phyloP scores from a whole-genome alignment of 2,797 vertebrate genomes.

The Platalea minor region DNA sequence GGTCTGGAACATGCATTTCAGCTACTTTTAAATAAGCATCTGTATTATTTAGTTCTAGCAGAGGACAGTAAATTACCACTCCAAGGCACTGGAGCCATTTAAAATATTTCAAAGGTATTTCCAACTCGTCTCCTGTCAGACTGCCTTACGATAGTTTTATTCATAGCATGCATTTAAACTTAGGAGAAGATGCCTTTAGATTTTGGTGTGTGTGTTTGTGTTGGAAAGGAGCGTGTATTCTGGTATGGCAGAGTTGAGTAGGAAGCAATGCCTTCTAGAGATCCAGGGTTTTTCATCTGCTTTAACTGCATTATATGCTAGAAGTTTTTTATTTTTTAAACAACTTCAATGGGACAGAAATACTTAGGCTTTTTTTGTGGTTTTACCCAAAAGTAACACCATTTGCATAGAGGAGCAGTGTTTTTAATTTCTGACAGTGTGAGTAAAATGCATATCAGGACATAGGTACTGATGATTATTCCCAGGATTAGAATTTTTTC shows the following conservation, averaged over 20 bases:
- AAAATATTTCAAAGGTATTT: slow-evolving; percentile 17
- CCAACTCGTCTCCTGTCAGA: background rate
- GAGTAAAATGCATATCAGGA: background rate
- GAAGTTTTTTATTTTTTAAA: background rate
- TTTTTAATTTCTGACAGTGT: background rate
- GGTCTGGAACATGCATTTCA: slow-evolving; percentile 1
- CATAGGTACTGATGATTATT: background rate
- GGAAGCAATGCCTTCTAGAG: background rate
- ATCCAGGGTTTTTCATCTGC: background rate
- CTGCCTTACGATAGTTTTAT: background rate
- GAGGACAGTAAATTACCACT: slow-evolving; percentile 3
- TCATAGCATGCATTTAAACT: background rate
- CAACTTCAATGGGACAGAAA: background rate
- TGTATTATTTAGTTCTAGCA: slow-evolving; percentile 14
- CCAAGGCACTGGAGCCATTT: slow-evolving; percentile 2
- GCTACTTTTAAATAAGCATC: background rate
- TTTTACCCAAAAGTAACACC: background rate
- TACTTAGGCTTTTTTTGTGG: background rate
- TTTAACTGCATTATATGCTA: background rate
- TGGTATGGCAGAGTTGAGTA: background rate
- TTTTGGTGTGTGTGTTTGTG: background rate
- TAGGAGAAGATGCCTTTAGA: background rate
- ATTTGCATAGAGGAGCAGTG: background rate
- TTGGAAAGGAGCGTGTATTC: background rate
- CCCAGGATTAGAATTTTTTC: background rate